Evolutionary conservation across 2,113 vertebrate species (phyloP).

Genomic region (Corythornis cristatus): DNA sequence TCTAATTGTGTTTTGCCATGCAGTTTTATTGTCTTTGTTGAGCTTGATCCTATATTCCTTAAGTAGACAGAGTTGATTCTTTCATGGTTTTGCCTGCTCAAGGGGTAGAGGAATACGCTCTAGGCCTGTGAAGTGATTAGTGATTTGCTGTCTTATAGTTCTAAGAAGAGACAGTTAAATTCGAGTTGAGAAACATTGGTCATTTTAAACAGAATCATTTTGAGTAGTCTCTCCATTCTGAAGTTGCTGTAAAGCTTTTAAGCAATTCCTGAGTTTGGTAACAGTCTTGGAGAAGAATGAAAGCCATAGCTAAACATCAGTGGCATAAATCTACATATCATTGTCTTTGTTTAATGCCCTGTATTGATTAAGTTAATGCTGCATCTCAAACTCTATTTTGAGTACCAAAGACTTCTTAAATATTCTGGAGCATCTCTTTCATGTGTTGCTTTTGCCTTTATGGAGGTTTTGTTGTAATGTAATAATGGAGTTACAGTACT

Average conservation of each 20-base stretch:
- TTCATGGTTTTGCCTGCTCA: background rate
- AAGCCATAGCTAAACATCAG: constrained; percentile 12
- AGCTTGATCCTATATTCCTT: background rate
- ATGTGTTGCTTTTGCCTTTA: constrained; percentile 45
- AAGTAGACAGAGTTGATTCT: background rate
- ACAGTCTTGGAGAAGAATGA: background rate
- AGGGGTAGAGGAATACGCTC: constrained; percentile 1
- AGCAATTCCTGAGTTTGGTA: background rate
- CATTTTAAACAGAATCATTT: background rate
- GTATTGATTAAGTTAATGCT: constrained; percentile 57
- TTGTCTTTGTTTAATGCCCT: constrained; percentile 42
- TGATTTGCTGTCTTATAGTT: constrained; percentile 1
- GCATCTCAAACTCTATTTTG: constrained; percentile 43
- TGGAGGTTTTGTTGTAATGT: constrained; percentile 24
- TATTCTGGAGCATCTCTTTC: constrained; percentile 19
- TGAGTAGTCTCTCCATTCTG: background rate
- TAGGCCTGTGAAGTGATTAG: background rate
- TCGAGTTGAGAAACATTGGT: background rate
- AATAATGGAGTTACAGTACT: constrained; percentile 22
- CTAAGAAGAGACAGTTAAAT: background rate
- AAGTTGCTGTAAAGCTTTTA: constrained; percentile 12
- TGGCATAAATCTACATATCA: background rate
- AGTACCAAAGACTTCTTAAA: constrained; percentile 68
- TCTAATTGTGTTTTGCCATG: constrained; percentile 1
- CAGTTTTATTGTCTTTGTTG: background rate